phyloP scores from a whole-genome alignment of 2,113 vertebrate genomes.

The Redunca redunca region DNA sequence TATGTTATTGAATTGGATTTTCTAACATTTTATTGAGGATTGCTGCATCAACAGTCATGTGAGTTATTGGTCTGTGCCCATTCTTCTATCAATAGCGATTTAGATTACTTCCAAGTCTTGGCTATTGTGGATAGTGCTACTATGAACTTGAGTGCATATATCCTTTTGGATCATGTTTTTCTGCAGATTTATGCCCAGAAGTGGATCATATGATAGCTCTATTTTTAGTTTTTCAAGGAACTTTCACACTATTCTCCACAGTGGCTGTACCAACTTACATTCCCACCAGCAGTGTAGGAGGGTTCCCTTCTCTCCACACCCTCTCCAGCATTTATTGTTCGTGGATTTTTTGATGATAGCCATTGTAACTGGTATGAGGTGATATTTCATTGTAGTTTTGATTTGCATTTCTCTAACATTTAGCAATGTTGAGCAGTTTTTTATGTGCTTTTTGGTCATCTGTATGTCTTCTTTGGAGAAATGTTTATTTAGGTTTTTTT shows the following conservation, averaged over 20 bases:
- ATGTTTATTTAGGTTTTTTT: not conserved
- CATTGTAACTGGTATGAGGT: not conserved
- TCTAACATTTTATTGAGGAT: not conserved
- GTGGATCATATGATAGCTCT: not conserved
- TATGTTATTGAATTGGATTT: not conserved
- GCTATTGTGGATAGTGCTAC: not conserved
- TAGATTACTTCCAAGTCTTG: not conserved
- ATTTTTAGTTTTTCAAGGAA: not conserved
- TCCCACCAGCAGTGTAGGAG: not conserved
- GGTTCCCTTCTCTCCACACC: not conserved
- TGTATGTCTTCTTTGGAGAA: not conserved
- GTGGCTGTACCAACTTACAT: not conserved
- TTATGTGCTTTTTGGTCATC: not conserved
- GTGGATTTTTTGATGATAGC: not conserved
- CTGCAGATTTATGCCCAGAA: not conserved
- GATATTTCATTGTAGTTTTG: not conserved
- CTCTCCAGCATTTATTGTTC: not conserved
- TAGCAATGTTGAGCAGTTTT: not conserved
- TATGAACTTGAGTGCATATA: not conserved
- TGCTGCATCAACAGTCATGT: not conserved
- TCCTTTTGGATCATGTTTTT: not conserved
- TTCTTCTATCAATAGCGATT: not conserved
- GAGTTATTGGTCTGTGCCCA: not conserved
- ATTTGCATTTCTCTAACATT: not conserved
- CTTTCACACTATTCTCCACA: not conserved